Evolutionary conservation across 2,888 invertebrate species (phyloP).

Genomic region (Melieria picta): DNA sequence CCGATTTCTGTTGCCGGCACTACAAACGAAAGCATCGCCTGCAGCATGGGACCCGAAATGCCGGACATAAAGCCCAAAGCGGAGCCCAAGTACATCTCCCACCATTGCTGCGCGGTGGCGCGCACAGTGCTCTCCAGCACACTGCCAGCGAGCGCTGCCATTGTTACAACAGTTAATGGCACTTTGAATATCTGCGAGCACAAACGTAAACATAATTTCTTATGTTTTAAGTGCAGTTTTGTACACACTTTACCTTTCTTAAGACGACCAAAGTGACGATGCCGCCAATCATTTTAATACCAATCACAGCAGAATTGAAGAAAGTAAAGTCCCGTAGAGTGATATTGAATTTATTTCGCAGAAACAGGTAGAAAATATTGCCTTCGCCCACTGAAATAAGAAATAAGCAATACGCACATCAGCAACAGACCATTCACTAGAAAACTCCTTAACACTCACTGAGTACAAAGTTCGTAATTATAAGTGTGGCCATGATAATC

Average conservation of each 20-base stretch:
- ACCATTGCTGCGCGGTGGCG: conserved; percentile 54
- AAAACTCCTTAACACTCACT: conserved; percentile 42
- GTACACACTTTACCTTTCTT: conserved; percentile 61
- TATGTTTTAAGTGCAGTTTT: not conserved
- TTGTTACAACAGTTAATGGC: conserved; percentile 53
- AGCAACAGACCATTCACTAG: not conserved
- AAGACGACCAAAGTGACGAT: conserved; percentile 70
- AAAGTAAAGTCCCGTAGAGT: conserved; percentile 56
- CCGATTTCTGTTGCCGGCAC: conserved; percentile 63
- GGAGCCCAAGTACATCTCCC: conserved; percentile 61
- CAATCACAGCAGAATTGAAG: conserved; percentile 66
- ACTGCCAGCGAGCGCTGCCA: conserved; percentile 50
- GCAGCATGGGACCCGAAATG: conserved; percentile 58
- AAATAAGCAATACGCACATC: not conserved
- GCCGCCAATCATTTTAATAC: conserved; percentile 70
- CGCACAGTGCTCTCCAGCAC: conserved; percentile 57
- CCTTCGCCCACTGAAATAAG: conserved; percentile 52
- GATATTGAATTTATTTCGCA: conserved; percentile 59
- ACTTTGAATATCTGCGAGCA: conserved; percentile 45
- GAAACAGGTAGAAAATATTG: conserved; percentile 68
- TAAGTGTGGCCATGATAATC: conserved; percentile 57
- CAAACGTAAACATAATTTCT: not conserved
- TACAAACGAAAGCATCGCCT: conserved; percentile 60
- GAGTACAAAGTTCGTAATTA: conserved; percentile 57
- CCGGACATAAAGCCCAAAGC: conserved; percentile 55